phyloP scores from a whole-genome alignment of 2,113 vertebrate genomes.

The Coptodon bakossiorum region DNA sequence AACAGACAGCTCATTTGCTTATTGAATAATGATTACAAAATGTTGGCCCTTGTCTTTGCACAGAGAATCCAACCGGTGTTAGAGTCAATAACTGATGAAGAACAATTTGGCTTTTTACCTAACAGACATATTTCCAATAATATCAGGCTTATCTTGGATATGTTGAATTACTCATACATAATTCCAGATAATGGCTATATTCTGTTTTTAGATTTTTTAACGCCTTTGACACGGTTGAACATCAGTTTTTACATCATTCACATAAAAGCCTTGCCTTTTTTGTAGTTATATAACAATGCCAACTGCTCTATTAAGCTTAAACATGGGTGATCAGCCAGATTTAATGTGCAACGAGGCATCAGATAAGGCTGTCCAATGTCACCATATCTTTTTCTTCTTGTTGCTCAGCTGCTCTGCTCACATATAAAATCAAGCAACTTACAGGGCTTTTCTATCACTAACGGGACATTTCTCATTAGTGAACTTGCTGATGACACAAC shows the following conservation, averaged over 20 bases:
- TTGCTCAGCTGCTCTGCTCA: neutral
- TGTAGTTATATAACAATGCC: neutral
- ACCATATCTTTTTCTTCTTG: neutral
- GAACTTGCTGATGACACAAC: neutral
- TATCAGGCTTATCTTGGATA: neutral
- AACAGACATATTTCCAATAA: neutral
- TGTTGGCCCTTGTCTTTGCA: accelerated
- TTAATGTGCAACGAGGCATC: neutral
- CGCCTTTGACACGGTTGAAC: accelerated
- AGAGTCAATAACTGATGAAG: neutral
- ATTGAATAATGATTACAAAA: neutral
- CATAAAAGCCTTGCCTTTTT: neutral
- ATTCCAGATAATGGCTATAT: neutral
- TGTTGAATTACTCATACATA: accelerated
- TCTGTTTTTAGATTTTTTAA: neutral
- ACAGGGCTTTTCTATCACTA: neutral
- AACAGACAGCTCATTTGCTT: neutral
- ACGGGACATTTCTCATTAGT: neutral
- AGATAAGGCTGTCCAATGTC: neutral
- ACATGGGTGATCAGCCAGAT: neutral
- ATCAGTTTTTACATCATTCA: neutral
- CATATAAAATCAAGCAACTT: neutral
- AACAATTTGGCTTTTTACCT: neutral
- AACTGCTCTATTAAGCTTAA: neutral
- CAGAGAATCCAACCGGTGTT: neutral